These are phyloP conservation scores for Microtus montanus DNA, from an alignment of 2,113 vertebrate species.

Conservation along the genomic window DNA sequence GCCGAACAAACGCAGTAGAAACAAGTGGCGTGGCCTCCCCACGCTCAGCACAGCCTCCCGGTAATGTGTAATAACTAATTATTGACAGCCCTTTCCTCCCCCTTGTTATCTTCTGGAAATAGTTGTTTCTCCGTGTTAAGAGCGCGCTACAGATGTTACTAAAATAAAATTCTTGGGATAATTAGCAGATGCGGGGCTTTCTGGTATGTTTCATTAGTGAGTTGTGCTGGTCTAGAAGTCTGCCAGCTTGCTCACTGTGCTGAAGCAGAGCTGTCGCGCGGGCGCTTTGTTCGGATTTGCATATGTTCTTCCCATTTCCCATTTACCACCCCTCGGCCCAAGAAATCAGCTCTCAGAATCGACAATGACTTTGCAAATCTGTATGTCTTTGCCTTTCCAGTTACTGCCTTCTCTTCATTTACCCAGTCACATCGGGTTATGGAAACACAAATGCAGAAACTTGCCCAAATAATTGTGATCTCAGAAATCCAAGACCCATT, in stretches of 20 bases:
- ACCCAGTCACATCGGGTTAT: constrained; percentile 43
- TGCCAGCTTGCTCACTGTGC: not conserved
- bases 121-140: not conserved
- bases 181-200: not conserved
- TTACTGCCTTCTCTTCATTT: constrained; percentile 68
- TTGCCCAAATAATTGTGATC: constrained; percentile 46
- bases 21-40: not conserved
- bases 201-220: constrained; percentile 29
- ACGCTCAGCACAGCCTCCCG: not conserved
- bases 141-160: constrained; percentile 34
- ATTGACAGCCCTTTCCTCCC: accelerated
- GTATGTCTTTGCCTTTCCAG: constrained; percentile 61
- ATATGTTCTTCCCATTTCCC: not conserved
- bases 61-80: not conserved
- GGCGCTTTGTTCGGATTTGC: not conserved
- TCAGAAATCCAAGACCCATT: not conserved
- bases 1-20: not conserved
- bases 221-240: not conserved
- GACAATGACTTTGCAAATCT: constrained; percentile 42
- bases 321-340: constrained; percentile 39
- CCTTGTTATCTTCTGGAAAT: constrained; percentile 47
- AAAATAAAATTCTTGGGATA: constrained; percentile 28
- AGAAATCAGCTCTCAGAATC: constrained; percentile 61
- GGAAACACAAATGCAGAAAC: constrained; percentile 58
- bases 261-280: not conserved